Evolutionary conservation across 2,888 invertebrate genomes (phyloP), one percentile per base, ranked within the genome.

Genomic region (Oscheius sp.): DNA sequence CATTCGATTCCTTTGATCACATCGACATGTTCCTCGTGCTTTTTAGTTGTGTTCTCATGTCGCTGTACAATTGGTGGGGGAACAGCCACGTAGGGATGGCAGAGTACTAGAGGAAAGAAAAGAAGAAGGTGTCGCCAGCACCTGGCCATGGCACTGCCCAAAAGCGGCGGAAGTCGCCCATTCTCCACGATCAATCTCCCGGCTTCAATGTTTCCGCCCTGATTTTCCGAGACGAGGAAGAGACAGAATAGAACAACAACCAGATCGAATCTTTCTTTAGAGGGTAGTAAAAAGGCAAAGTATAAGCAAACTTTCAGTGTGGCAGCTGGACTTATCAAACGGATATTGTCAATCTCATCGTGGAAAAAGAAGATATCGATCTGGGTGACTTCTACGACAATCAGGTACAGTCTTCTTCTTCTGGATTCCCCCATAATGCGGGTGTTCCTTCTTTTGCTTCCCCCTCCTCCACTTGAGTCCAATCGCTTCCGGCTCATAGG

Each of bases 341-440:
- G 21, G 77, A 85, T 29, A 79, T 81, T 57, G 82, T 89, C 55
- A 80, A 84, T 5, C 75, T 85, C 50, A 63, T 86, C 2, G 86
- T 87, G 7, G 83, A 85, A 29, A 80, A 82, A 37, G 76, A 81
- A 50, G 86, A 86, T 32, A 85, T 88, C 37, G 85, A 83, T 48
- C 80, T 88, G 21, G 86, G 84, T 68, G 88, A 89, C 73, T 89
- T 89, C 76, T 89, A 86, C 75, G 89, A 89, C 76, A 89, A 87
- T 75, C 88, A 88, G 78, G 86, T 74, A 51, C 11, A 53, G 11
- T 11, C 53, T 57, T 57, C 29, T 57, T 33, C 29, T 57, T 13
- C 2, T 29, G 2, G 2, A 33, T 57, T 57, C 29, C 53, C 29
- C 53, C 35, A 58, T 35, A 29, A 33, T 37, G 3, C 7, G 21